These are phyloP conservation scores for Oncopeltus fasciatus DNA, from an alignment of 1,140 invertebrate genomes.

Conservation along the genomic window DNA sequence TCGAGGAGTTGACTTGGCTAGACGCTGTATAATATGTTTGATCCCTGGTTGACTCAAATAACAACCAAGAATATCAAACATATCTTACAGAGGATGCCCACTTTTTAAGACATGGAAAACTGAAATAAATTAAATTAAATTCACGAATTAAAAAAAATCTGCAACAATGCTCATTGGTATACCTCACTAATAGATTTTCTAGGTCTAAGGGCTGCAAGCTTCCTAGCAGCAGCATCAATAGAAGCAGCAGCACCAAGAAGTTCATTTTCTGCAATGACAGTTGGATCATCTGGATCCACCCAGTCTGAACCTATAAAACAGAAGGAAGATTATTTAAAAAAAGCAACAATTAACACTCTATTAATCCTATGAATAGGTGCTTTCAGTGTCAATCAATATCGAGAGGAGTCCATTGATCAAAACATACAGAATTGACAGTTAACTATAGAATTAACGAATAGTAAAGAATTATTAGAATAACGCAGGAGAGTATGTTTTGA, in stretches of 20 bases:
- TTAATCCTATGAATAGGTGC: too few species aligned
- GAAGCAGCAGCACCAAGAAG: slow-evolving; percentile 91
- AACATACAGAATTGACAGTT: too few species aligned
- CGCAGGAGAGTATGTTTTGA: too few species aligned
- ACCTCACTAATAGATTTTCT: slow-evolving; percentile 42
- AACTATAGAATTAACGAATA: too few species aligned
- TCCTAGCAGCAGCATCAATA: slow-evolving; percentile 94
- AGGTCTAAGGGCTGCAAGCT: slow-evolving; percentile 79
- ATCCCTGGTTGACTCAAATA: slow-evolving; percentile 83
- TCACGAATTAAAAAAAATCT: not conserved
- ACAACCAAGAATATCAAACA: slow-evolving; percentile 99
- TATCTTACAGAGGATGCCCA: slow-evolving; percentile 62
- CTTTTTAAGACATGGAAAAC: not conserved
- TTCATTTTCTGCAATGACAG: slow-evolving; percentile 95
- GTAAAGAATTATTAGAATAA: too few species aligned
- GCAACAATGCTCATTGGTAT: not conserved
- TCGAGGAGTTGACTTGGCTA: slow-evolving; percentile 15
- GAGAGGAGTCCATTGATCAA: too few species aligned
- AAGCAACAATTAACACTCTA: too few species aligned
- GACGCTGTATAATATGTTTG: slow-evolving; percentile 90
- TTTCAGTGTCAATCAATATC: too few species aligned
- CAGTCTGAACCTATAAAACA: slow-evolving; percentile 78
- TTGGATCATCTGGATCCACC: slow-evolving; percentile 93
- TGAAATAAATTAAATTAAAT: not conserved
- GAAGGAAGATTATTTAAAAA: too few species aligned